Evolutionary conservation across 2,113 vertebrate species (phyloP).

Genomic region (Mus musculus): DNA sequence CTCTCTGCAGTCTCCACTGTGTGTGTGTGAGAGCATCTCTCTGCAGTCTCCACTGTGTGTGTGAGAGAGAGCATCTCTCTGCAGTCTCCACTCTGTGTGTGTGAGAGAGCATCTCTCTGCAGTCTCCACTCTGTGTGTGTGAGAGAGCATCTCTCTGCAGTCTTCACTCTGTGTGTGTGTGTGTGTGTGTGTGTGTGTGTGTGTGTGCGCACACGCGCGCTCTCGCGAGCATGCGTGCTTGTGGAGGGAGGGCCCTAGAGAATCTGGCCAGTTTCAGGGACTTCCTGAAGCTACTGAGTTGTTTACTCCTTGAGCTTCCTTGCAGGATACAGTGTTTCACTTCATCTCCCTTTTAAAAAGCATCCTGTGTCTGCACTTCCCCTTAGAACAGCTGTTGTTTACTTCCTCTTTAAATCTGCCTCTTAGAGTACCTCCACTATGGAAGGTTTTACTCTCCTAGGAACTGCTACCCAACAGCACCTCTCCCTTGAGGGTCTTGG

Average conservation of each 20-base stretch:
- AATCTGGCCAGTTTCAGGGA: background rate
- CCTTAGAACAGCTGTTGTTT: background rate
- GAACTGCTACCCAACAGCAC: background rate
- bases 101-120: no score
- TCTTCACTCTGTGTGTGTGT: no score
- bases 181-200: background rate
- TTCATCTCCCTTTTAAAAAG: background rate
- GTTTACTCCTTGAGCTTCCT: background rate
- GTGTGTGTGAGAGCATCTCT: no score
- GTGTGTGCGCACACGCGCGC: background rate
- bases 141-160: no score
- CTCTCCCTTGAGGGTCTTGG: background rate
- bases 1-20: no score
- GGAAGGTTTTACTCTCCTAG: background rate
- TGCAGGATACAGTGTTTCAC: background rate
- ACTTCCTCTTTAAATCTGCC: background rate
- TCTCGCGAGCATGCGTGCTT: background rate
- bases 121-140: no score
- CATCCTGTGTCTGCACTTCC: background rate
- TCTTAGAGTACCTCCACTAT: background rate
- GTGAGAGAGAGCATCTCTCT: background rate
- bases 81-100: no score
- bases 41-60: no score
- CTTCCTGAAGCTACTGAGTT: background rate
- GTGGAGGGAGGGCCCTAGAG: background rate